Percentiles rank a stretch among this genome's conserved stretches.
Conservation (phyloP, 2,113 vertebrate species). For the Kryptolebias marmoratus region DNA sequence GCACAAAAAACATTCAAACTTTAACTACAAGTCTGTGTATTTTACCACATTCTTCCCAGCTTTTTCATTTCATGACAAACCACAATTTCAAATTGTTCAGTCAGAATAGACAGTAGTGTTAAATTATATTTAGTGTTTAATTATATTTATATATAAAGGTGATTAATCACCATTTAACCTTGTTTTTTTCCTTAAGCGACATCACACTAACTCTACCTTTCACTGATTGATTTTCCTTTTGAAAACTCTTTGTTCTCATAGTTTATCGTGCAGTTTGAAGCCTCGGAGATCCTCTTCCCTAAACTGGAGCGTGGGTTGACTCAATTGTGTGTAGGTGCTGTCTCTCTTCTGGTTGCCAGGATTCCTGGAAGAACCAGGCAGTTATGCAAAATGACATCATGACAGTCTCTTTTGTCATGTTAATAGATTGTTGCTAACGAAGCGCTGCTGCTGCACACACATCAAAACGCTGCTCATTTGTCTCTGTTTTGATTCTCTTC, state of each 20-base stretch:
- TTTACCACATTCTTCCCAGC: too few relatives aligned
- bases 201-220: not conserved
- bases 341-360: constrained; percentile 66
- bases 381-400: constrained; percentile 34
- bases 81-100: too few relatives aligned
- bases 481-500: constrained; percentile 1
- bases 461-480: constrained; percentile 17
- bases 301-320: not conserved
- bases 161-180: too few relatives aligned
- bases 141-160: too few relatives aligned
- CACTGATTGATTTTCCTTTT: not conserved
- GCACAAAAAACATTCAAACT: too few relatives aligned
- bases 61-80: too few relatives aligned
- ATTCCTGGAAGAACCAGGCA: constrained; percentile 43
- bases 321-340: constrained; percentile 12
- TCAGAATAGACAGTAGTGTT: too few relatives aligned
- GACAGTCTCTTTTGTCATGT: constrained; percentile 65
- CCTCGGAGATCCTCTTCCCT: not conserved
- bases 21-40: too few relatives aligned
- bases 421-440: constrained; percentile 51
- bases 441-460: constrained; percentile 26
- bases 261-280: not conserved
- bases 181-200: too few relatives aligned
- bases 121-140: too few relatives aligned
- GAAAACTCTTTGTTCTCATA: not conserved